Percentiles rank a stretch among this genome's conserved stretches.
Conservation (phyloP, 2,113 vertebrate species). For the Gnathonemus echidnorhynchus region DNA sequence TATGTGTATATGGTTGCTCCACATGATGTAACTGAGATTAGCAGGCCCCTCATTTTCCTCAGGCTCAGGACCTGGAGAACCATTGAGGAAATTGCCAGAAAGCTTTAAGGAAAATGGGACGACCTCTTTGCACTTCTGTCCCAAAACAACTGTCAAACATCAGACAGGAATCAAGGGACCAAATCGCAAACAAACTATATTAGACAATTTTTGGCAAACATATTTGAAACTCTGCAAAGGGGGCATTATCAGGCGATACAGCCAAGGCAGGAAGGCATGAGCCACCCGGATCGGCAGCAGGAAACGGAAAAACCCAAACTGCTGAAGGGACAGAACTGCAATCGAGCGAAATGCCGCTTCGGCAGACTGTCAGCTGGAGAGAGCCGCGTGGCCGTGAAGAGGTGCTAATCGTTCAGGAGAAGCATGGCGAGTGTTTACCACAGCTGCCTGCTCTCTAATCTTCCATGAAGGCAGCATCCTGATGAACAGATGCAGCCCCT, state of each 20-base stretch:
- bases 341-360: constrained; percentile 16
- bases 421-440: constrained; percentile 20
- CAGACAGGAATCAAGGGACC: neutral
- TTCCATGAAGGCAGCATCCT: constrained; percentile 15
- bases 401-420: constrained; percentile 31
- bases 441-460: constrained; percentile 23
- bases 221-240: neutral
- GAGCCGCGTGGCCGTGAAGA: constrained; percentile 28
- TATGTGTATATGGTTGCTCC: neutral
- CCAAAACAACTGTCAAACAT: neutral
- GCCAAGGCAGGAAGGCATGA: neutral
- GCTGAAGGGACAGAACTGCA: constrained; percentile 10
- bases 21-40: neutral
- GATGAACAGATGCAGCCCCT: constrained; percentile 32
- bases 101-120: neutral
- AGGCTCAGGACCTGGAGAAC: neutral
- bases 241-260: neutral
- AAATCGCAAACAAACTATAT: neutral
- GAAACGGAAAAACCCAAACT: constrained; percentile 15
- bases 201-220: neutral
- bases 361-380: constrained; percentile 19
- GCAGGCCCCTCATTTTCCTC: neutral
- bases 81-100: neutral
- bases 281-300: neutral
- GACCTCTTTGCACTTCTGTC: neutral